Evolutionary conservation across 1,140 invertebrate genomes (phyloP).

Genomic region (Globodera ellingtonae): DNA sequence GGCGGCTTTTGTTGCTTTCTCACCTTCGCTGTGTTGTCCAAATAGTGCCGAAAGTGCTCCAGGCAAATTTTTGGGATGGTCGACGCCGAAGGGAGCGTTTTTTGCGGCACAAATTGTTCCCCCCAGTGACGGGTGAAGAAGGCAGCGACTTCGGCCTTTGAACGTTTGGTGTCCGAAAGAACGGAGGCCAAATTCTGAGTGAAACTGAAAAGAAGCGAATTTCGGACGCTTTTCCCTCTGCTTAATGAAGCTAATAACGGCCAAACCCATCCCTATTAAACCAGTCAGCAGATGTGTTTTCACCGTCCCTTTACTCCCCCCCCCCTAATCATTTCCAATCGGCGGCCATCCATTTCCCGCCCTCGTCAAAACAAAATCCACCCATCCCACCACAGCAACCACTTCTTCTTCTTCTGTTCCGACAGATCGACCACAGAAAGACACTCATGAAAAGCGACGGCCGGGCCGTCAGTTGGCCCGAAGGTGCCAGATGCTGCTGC

Average conservation of each 20-base stretch:
- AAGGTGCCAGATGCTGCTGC: not conserved
- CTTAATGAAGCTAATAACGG: not conserved
- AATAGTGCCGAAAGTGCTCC: constrained; percentile 83
- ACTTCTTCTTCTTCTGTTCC: not conserved
- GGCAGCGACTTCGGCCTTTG: constrained; percentile 72
- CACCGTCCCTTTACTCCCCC: not conserved
- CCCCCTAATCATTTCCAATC: not conserved
- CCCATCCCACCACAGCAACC: too few relatives aligned
- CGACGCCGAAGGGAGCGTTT: constrained; percentile 75
- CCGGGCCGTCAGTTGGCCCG: not conserved
- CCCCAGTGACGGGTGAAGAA: constrained; percentile 98
- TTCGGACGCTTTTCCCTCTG: not conserved
- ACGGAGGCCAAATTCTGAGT: constrained; percentile 90
- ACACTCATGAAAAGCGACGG: not conserved
- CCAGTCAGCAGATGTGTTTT: too few relatives aligned
- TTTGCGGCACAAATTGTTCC: constrained; percentile 84
- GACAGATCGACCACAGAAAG: not conserved
- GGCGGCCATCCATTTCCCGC: not conserved
- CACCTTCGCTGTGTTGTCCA: constrained; percentile 71
- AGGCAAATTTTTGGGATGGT: constrained; percentile 81
- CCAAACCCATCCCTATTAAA: not conserved
- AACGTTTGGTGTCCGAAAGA: constrained; percentile 88
- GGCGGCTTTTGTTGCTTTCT: not conserved
- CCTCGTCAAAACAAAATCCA: too few relatives aligned
- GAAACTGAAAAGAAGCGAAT: constrained; percentile 45